Base-by-base conservation (phyloP, 2,113 vertebrate genomes). In the Sterrhoptilus dennistouni region DNA sequence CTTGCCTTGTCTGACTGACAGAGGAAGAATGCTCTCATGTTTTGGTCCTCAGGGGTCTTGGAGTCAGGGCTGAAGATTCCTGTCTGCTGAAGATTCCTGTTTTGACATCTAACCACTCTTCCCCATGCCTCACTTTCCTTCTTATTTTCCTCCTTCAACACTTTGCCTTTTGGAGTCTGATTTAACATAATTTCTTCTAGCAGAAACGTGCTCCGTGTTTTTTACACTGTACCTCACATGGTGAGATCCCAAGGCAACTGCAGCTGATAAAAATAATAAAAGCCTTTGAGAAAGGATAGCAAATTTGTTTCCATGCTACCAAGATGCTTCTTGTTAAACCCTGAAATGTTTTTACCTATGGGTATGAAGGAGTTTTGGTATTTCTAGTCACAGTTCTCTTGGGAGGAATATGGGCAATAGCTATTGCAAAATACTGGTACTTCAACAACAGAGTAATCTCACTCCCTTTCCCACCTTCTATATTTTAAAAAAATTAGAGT, bases 211-310 rank as follows among this genome's bases (percentile, higher is more conserved):
- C 18, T 66, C 28, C 11, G 1, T 60, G 24, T 70, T 93, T 95
- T 88, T 86, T 83, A 36, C 31, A 42, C 19, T 28, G 42, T 44
- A 17, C 29, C 61, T 80, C 3, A 8, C 40, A 53, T 0, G 2
- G 44, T 74, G 47, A 77, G 47, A 90, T 83, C 70, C 71, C 60
- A 56, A 94, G 82, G 78, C 82, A 74, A 74, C 25, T 22, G 47
- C 24, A 88, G 64, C 54, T 87, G 69, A 93, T 93, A 75, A 88
- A 97, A 95, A 92, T 47, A 77, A 89, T 59, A 91, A 93, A 85
- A 90, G 61, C 54, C 38, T 81, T 81, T 83, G 60, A 89, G 82
- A 86, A 92, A 91, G 63, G 27, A 35, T 70, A 83, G 35, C 3
- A 79, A 87, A 82, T 88, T 54, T 93, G 24, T 91, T 96, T 94